phyloP scores from a whole-genome alignment of 2,113 vertebrate species.

The Anas platyrhynchos region DNA sequence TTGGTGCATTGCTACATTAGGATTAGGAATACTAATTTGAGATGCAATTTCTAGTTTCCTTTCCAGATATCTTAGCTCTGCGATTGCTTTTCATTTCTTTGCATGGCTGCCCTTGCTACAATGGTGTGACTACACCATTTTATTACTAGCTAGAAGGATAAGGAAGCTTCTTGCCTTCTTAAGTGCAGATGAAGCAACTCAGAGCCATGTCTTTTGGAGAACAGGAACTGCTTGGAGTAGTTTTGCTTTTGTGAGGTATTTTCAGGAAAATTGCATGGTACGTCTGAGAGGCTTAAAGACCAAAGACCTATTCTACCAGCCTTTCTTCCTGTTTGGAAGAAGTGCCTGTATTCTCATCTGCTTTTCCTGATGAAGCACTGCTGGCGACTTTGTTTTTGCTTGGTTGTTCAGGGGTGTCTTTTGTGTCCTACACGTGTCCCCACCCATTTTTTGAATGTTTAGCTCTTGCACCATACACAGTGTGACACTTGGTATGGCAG shows the following conservation, averaged over 20 bases:
- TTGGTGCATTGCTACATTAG: not conserved
- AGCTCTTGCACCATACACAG: not conserved
- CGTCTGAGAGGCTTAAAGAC: not conserved
- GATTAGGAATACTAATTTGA: not conserved
- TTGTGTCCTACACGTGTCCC: not conserved
- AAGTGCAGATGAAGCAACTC: not conserved
- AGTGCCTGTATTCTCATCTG: not conserved
- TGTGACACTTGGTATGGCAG: not conserved
- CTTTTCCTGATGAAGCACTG: not conserved
- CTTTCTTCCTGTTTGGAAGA: not conserved
- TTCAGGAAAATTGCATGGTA: not conserved
- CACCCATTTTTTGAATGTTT: not conserved
- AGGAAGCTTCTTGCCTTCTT: not conserved
- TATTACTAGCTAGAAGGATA: not conserved
- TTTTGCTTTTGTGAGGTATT: not conserved
- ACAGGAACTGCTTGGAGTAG: not conserved
- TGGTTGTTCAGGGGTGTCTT: not conserved
- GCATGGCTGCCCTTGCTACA: not conserved
- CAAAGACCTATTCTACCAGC: not conserved
- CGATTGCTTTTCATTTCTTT: not conserved
- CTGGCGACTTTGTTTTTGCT: not conserved
- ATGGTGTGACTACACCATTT: not conserved
- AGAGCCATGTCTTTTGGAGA: not conserved
- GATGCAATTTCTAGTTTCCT: not conserved
- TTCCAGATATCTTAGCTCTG: not conserved